Percentiles rank a stretch among this genome's conserved stretches.
phyloP scores from a whole-genome alignment of 2,113 vertebrate species.

The Gallinago undulata region DNA sequence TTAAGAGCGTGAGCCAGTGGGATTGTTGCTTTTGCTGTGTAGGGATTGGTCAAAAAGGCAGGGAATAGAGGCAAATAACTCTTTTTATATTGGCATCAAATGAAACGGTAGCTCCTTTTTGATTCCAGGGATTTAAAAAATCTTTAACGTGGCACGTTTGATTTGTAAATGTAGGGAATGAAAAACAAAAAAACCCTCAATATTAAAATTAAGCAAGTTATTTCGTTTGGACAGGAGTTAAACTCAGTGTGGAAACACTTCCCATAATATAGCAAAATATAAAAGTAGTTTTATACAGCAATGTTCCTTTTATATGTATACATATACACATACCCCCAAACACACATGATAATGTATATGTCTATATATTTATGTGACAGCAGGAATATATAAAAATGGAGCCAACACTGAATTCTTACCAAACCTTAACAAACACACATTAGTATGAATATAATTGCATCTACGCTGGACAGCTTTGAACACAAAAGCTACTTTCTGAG shows the following conservation, averaged over 20 bases:
- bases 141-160: background rate
- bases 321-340: rapidly evolving
- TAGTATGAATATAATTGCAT: background rate
- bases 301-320: background rate
- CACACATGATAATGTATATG: background rate
- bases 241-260: background rate
- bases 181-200: background rate
- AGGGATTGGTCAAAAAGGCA: background rate
- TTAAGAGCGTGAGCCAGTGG: background rate
- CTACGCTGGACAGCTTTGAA: background rate
- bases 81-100: background rate
- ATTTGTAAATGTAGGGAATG: background rate
- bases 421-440: background rate
- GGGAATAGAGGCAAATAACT: background rate
- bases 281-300: background rate
- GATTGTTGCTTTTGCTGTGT: background rate
- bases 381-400: background rate
- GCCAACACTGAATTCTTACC: background rate
- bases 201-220: background rate
- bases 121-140: background rate
- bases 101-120: background rate
- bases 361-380: background rate
- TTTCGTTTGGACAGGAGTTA: background rate
- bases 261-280: background rate
- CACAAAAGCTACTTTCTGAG: background rate